Evolutionary conservation across 2,888 invertebrate genomes (phyloP).

Genomic region (Eumerus sabulonum): DNA sequence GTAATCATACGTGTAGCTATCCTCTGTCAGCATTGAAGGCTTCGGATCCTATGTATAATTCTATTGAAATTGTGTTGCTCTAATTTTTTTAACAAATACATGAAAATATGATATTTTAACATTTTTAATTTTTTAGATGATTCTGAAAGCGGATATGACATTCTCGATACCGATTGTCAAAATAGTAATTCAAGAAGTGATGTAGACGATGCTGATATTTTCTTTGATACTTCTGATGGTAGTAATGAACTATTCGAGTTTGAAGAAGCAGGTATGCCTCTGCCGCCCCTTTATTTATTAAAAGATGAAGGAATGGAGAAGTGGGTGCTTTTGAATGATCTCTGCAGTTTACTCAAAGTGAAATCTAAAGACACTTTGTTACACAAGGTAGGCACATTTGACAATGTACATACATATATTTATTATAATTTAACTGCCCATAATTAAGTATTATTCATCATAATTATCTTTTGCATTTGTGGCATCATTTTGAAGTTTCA

Average conservation of each 20-base stretch:
- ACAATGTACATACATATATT: too few species aligned
- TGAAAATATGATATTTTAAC: too few species aligned
- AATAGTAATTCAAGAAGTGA: conserved; percentile 56
- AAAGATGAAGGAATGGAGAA: conserved; percentile 84
- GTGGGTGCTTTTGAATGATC: conserved; percentile 90
- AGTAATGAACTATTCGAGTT: conserved; percentile 85
- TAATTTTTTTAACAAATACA: too few species aligned
- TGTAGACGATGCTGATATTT: conserved; percentile 47
- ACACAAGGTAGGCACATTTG: conserved; percentile 83
- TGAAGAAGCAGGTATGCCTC: conserved; percentile 88
- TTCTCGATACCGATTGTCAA: conserved; percentile 1
- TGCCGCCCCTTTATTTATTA: conserved; percentile 90
- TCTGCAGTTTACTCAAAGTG: conserved; percentile 87
- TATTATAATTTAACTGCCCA: too few species aligned
- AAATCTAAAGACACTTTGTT: conserved; percentile 90
- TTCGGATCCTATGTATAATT: too few species aligned
- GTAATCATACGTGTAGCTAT: too few species aligned
- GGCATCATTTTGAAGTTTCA: too few species aligned
- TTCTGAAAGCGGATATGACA: not conserved
- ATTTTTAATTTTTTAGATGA: conserved; percentile 1
- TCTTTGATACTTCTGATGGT: conserved; percentile 73
- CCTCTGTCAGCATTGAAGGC: too few species aligned
- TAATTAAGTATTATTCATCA: too few species aligned
- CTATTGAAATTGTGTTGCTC: too few species aligned
- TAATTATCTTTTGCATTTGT: too few species aligned